Evolutionary conservation across 2,797 vertebrate genomes (phyloP).

Genomic region (Mycteria americana): DNA sequence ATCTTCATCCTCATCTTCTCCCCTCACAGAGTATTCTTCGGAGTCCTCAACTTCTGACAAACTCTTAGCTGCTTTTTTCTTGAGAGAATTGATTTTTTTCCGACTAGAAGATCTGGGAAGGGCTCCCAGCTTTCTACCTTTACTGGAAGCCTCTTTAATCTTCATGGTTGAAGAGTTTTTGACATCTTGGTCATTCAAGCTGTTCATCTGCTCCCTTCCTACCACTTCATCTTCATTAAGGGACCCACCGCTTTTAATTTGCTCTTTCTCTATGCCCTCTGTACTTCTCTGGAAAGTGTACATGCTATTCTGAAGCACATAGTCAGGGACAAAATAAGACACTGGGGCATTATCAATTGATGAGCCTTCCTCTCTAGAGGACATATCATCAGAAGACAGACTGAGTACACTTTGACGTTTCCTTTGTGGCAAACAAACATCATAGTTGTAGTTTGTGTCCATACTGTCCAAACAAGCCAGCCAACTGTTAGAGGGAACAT

Average conservation of each 20-base stretch:
- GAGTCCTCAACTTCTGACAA: slow-evolving; percentile 65
- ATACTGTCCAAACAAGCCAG: slow-evolving; percentile 34
- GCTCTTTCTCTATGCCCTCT: slow-evolving; percentile 34
- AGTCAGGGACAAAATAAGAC: slow-evolving; percentile 70
- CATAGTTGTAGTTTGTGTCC: background rate
- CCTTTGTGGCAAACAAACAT: slow-evolving; percentile 37
- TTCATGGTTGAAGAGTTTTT: slow-evolving; percentile 12
- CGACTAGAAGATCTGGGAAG: slow-evolving; percentile 15
- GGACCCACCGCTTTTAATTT: slow-evolving; percentile 42
- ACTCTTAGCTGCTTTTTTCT: slow-evolving; percentile 36
- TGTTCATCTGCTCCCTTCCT: background rate
- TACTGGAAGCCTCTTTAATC: slow-evolving; percentile 19
- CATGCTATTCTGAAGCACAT: slow-evolving; percentile 60
- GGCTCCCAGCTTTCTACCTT: slow-evolving; percentile 1
- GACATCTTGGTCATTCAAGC: background rate
- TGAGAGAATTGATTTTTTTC: background rate
- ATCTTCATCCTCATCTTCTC: slow-evolving; percentile 55
- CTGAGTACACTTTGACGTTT: slow-evolving; percentile 60
- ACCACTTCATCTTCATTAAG: slow-evolving; percentile 46
- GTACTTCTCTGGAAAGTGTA: slow-evolving; percentile 43
- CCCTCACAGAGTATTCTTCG: slow-evolving; percentile 52
- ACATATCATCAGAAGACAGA: slow-evolving; percentile 66
- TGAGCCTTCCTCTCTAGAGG: slow-evolving; percentile 63
- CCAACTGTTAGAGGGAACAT: slow-evolving; percentile 37
- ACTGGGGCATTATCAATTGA: slow-evolving; percentile 47